phyloP scores from a whole-genome alignment of 2,797 vertebrate genomes.

The Linurgus olivaceus region DNA sequence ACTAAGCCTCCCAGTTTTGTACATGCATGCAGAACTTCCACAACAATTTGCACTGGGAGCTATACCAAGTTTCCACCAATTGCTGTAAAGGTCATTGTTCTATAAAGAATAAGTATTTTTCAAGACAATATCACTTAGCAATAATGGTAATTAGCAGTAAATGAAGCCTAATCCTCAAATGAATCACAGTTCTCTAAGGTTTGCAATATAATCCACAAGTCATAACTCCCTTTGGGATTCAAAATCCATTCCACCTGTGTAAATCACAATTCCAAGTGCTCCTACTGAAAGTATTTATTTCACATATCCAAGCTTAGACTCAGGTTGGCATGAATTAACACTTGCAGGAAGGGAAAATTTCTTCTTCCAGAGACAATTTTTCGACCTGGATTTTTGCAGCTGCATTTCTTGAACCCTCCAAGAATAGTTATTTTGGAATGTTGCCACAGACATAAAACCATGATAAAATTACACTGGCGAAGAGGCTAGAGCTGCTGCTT shows the following conservation, averaged over 20 bases:
- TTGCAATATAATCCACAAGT: background rate
- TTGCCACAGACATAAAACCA: background rate
- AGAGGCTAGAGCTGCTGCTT: background rate
- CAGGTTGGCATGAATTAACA: background rate
- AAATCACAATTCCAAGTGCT: background rate
- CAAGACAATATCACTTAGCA: background rate
- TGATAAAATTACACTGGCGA: background rate
- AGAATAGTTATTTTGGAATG: background rate
- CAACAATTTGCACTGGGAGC: background rate
- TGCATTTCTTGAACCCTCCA: background rate
- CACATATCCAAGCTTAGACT: background rate
- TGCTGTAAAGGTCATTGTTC: background rate
- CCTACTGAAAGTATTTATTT: background rate
- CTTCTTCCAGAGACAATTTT: background rate
- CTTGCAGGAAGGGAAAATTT: background rate
- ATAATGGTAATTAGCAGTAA: background rate
- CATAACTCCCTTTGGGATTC: rapidly evolving
- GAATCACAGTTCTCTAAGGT: background rate
- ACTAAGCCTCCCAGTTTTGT: background rate
- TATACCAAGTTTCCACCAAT: background rate
- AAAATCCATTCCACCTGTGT: background rate
- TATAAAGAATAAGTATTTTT: background rate
- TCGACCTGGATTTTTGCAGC: background rate
- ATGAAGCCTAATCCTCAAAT: background rate
- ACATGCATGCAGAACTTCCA: background rate